These are phyloP conservation scores for Malurus leucopterus DNA, from an alignment of 2,797 vertebrate genomes.

Conservation along the genomic window DNA sequence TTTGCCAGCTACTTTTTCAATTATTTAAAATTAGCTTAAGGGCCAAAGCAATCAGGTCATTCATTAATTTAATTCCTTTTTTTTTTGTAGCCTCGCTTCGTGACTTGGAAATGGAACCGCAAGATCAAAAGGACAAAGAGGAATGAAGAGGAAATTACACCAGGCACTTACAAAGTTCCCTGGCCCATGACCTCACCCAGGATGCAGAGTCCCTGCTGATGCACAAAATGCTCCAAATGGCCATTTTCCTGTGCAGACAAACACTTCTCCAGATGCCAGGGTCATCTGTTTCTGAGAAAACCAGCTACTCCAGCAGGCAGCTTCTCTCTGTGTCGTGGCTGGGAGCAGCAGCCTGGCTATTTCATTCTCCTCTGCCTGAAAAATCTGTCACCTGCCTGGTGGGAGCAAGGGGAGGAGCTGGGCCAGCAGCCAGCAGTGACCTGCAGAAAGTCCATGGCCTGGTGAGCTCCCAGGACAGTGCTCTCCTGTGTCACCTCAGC, in stretches of 20 bases:
- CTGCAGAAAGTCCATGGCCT: background rate
- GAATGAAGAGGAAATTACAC: background rate
- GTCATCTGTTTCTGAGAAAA: background rate
- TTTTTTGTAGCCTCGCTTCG: background rate
- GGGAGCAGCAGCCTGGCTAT: background rate
- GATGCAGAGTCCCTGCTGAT: background rate
- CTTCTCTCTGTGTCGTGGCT: background rate
- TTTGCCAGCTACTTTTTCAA: constrained; percentile 31
- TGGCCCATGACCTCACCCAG: background rate
- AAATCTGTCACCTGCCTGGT: background rate
- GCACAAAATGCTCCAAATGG: background rate
- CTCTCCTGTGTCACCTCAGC: background rate
- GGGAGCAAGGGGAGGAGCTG: background rate
- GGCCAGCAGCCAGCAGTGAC: background rate
- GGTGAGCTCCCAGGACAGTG: background rate
- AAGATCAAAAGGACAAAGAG: constrained; percentile 33
- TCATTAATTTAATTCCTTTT: constrained; percentile 23
- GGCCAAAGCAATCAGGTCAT: constrained; percentile 32
- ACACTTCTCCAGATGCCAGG: background rate
- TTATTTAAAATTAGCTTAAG: constrained; percentile 46
- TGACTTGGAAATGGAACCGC: constrained; percentile 5
- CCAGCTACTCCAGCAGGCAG: background rate
- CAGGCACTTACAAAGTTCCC: background rate
- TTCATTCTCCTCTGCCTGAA: background rate
- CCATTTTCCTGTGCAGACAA: background rate